A percentile compares a stretch with the other conserved stretches of the same genome.
phyloP scores from a whole-genome alignment of 2,113 vertebrate species.

The Chaetorhynchus papuensis region DNA sequence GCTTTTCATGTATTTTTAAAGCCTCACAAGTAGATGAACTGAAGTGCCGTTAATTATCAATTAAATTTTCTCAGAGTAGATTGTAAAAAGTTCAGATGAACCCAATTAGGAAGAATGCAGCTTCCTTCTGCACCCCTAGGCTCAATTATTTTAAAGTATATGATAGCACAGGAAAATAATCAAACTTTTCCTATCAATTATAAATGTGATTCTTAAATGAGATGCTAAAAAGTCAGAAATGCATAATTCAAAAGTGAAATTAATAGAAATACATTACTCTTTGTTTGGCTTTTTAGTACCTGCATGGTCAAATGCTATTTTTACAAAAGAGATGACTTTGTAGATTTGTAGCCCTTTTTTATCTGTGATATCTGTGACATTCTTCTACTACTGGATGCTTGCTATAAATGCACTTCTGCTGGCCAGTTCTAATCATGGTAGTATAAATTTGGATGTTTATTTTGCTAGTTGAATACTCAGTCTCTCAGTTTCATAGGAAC shows the following conservation, averaged over 20 bases:
- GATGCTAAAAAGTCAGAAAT: slow-evolving; percentile 23
- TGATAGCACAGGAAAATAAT: slow-evolving; percentile 47
- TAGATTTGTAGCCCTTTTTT: background rate
- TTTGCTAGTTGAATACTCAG: background rate
- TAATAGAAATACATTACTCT: background rate
- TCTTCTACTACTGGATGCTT: background rate
- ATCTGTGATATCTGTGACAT: background rate
- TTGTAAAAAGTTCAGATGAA: slow-evolving; percentile 68
- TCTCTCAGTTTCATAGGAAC: background rate
- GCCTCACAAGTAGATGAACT: slow-evolving; percentile 46
- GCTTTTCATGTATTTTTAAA: slow-evolving; percentile 72
- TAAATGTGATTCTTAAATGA: slow-evolving; percentile 38
- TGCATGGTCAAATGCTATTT: background rate
- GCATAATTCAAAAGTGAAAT: slow-evolving; percentile 14
- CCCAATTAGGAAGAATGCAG: slow-evolving; percentile 57
- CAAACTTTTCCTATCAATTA: slow-evolving; percentile 42
- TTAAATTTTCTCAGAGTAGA: slow-evolving; percentile 68
- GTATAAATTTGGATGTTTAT: background rate
- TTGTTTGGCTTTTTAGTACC: background rate
- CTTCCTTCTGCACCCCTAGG: slow-evolving; percentile 37
- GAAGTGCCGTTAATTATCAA: slow-evolving; percentile 74
- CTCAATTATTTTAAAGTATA: slow-evolving; percentile 56
- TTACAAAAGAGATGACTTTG: background rate
- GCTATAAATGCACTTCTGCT: background rate
- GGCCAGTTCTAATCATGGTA: background rate